Conservation (phyloP, 2,113 vertebrate species). For the Chrysemys picta region DNA sequence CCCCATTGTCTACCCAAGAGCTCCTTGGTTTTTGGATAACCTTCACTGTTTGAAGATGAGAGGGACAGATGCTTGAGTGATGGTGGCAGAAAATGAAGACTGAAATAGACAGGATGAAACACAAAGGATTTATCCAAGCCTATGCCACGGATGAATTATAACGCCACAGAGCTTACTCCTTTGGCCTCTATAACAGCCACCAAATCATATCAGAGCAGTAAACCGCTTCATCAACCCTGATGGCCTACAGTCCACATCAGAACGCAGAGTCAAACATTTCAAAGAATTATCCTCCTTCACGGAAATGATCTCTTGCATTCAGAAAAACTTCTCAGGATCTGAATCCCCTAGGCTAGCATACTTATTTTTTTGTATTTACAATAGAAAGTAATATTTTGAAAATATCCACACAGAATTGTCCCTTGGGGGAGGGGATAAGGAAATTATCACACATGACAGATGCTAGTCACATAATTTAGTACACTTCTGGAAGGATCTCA, state of each 20-base stretch:
- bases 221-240: not conserved
- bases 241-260: not conserved
- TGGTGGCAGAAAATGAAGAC: no score
- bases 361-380: not conserved
- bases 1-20: no score
- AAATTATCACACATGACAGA: not conserved
- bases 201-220: no score
- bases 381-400: not conserved
- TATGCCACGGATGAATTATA: no score
- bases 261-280: not conserved
- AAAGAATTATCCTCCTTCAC: not conserved
- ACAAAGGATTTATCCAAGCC: no score
- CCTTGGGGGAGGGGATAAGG: not conserved
- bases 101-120: no score
- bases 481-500: not conserved
- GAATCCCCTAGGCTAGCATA: not conserved
- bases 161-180: no score
- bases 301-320: not conserved
- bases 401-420: not conserved
- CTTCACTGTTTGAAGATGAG: no score
- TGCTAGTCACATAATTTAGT: not conserved
- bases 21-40: no score
- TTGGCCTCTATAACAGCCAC: no score
- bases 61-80: no score
- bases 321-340: not conserved